phyloP scores from a whole-genome alignment of 2,888 invertebrate genomes.

The Latrodectus elegans region DNA sequence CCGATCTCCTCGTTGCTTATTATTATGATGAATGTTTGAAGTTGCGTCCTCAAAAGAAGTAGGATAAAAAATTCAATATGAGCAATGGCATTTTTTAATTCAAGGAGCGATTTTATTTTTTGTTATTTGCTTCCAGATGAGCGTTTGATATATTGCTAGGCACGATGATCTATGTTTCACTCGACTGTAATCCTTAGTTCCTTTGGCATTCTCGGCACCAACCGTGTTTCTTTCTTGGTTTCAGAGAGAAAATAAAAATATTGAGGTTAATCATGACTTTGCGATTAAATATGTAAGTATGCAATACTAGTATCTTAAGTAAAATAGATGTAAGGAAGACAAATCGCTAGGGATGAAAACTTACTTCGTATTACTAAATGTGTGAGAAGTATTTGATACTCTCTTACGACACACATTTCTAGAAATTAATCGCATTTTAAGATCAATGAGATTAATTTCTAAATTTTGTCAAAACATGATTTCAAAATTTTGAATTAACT shows the following conservation, averaged over 20 bases:
- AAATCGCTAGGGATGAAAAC: background rate
- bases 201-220: background rate
- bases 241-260: background rate
- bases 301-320: background rate
- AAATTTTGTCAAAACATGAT: too few species aligned
- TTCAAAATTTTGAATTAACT: too few species aligned
- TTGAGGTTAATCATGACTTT: background rate
- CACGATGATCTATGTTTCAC: background rate
- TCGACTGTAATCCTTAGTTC: background rate
- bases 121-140: background rate
- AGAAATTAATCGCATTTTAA: too few species aligned
- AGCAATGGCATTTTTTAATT: background rate
- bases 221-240: background rate
- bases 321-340: background rate
- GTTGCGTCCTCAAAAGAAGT: background rate
- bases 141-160: background rate
- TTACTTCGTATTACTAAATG: background rate
- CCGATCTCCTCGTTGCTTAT: background rate
- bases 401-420: too few species aligned
- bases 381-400: too few species aligned
- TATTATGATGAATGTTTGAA: background rate
- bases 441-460: too few species aligned
- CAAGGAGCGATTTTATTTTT: background rate
- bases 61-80: background rate
- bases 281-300: background rate